phyloP scores from a whole-genome alignment of 2,113 vertebrate species.

The Syngnathus floridae region DNA sequence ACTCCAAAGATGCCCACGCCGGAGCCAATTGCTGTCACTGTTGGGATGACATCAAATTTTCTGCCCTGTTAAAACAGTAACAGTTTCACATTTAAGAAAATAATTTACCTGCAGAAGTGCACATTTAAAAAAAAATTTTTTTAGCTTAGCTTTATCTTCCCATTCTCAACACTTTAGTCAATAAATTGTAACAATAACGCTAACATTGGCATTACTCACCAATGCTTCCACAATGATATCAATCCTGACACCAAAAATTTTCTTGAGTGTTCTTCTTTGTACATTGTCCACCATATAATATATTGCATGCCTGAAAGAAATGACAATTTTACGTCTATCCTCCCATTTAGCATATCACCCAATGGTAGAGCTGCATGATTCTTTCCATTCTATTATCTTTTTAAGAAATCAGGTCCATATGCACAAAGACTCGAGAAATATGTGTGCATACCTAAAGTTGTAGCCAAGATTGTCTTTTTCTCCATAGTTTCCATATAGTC shows the following conservation, averaged over 20 bases:
- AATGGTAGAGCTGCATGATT: too few relatives aligned
- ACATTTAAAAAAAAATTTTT: too few relatives aligned
- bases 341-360: neutral
- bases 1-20: constrained; percentile 97
- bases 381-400: too few relatives aligned
- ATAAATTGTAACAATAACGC: too few relatives aligned
- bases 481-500: constrained; percentile 76
- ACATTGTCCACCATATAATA: constrained; percentile 73
- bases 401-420: too few relatives aligned
- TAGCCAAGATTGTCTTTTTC: constrained; percentile 80
- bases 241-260: constrained; percentile 89
- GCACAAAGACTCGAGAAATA: neutral
- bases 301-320: constrained; percentile 75
- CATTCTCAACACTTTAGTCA: too few relatives aligned
- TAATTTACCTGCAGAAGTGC: too few relatives aligned
- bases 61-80: constrained; percentile 73
- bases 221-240: constrained; percentile 87
- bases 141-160: too few relatives aligned
- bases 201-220: constrained; percentile 59
- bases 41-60: constrained; percentile 96
- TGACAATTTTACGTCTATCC: neutral
- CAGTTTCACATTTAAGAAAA: fast-evolving
- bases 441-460: constrained; percentile 85
- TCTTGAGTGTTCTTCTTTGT: constrained; percentile 80
- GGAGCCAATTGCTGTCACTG: constrained; percentile 91